These are phyloP conservation scores for Trichonephila inaurata DNA, from an alignment of 1,140 invertebrate genomes.

Conservation along the genomic window DNA sequence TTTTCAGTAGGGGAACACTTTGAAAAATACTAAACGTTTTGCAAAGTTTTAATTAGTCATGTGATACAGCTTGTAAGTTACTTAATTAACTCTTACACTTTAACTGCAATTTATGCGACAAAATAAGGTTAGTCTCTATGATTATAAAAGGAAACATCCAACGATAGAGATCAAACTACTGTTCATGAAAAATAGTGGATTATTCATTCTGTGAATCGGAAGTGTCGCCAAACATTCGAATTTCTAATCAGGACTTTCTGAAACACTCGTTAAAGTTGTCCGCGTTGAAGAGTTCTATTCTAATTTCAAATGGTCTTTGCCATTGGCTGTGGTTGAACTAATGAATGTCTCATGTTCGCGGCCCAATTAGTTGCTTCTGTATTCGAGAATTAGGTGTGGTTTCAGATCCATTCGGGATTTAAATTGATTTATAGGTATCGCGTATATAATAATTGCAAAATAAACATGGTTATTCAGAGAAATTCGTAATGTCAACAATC, in stretches of 20 bases:
- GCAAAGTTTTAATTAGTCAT: no score
- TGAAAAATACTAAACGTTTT: no score
- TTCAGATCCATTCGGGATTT: not conserved
- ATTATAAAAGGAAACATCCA: not conserved
- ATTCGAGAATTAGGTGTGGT: not conserved
- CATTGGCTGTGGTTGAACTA: not conserved
- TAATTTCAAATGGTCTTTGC: not conserved
- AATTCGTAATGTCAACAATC: no score
- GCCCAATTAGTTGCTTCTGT: not conserved
- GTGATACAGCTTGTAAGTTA: no score
- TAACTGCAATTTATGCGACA: not conserved
- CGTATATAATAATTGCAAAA: not conserved
- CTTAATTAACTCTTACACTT: not conserved
- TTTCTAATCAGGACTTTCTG: not conserved
- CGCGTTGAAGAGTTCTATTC: not conserved
- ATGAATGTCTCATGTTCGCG: conserved; percentile 7
- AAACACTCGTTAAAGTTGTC: not conserved
- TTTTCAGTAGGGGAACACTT: no score
- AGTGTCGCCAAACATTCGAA: not conserved
- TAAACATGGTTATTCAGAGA: not conserved
- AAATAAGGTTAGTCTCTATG: not conserved
- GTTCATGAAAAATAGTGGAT: not conserved
- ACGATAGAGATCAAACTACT: not conserved
- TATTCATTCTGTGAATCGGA: not conserved
- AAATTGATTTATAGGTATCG: not conserved